Base-by-base conservation (phyloP, 2,888 invertebrate genomes). In the Parelbella ahira region DNA sequence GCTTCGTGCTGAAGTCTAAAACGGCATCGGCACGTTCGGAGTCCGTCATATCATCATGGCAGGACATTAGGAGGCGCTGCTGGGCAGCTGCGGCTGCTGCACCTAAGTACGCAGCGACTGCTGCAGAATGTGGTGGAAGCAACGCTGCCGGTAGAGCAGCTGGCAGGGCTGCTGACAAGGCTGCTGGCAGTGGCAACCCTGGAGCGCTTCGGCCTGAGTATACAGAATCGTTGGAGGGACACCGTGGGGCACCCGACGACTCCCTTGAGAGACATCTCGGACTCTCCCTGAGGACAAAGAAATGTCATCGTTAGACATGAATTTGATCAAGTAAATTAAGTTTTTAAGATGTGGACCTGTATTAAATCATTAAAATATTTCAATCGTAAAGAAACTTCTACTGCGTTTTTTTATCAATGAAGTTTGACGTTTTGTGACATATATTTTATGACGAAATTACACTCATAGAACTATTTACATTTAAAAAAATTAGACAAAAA, bases 211-310 rank as follows among this genome's bases (percentile, higher is more conserved):
- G 89, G 48, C 91, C 92, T 28, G 93, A 93, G 66, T 92, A 91
- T 63, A 92, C 88, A n/a, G 93, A 93, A 72, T 93, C 94, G 64
- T 91, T 91, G 43, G 93, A 93, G 47, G 94, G 93, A 77, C 94
- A 94, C 51, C 93, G 91, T 49, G 91, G 92, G 55, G 89, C 90
- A 51, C 92, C 92, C 50, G 92, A 92, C 44, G 95, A 95, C 68
- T 94, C 94, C 63, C 94, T 90, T 42, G 94, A 95, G 56, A 94
- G 91, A 82, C 94, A 94, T 68, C 94, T 91, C 53, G 94, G 94
- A 80, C 93, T 94, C 80, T 94, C 94, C 87, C 94, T 95, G 91
- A 8, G 91, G 90, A 83, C 89, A 88, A 88, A 66, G 61, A 70
- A 65, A 53, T 56, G 49, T 9, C 13, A 39, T 19, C 12, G 32